Base-by-base conservation (phyloP, 1,140 invertebrate genomes). In the Bombus difficillimus region DNA sequence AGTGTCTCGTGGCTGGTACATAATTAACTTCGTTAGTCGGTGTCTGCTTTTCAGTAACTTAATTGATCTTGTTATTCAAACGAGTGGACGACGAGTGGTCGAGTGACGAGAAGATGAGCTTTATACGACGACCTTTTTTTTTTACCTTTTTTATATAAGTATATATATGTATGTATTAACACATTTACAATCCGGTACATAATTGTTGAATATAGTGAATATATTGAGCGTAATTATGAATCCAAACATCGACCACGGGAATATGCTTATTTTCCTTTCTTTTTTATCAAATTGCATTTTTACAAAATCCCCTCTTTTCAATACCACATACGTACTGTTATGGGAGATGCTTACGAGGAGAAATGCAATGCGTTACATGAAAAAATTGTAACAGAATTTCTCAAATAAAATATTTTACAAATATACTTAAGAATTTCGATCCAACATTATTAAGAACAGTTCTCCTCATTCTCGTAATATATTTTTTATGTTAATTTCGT, bases 191-290 rank as follows among this genome's bases (percentile, higher is more conserved):
- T 89, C 73, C 47, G 72, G 79, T 90, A 90, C 87, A 90, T 78
- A 80, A 66, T 90, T 82, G 81, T 73, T 85, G 72, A 86, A 76
- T 90, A 90, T 82, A 86, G 79, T 84, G 47, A 80, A 69, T 85
- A 87, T 85, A 89, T 90, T 90, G 89, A 90, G 89, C 88, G 88
- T 86, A 89, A 86, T 89, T 82, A 90, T 69, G 74, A 86, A 77
- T 78, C 80, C 83, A 75, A 84, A 85, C 69, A 71, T 39, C 85
- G 87, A 76, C 89, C 71, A 66, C 39, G 43, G 53, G 37, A 59
- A 66, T 53, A 15, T 37, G n/a, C 39, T 66, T 41, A 59, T 53
- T 76, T 25, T 57, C n/a, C 15, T 22, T 77, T 47, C 15, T 25
- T 66, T 39, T 34, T 22, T 8, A 75, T 25, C 72, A 74, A 74